Evolutionary conservation across 2,888 invertebrate species (phyloP).

Genomic region (Pyrochroa serraticornis): DNA sequence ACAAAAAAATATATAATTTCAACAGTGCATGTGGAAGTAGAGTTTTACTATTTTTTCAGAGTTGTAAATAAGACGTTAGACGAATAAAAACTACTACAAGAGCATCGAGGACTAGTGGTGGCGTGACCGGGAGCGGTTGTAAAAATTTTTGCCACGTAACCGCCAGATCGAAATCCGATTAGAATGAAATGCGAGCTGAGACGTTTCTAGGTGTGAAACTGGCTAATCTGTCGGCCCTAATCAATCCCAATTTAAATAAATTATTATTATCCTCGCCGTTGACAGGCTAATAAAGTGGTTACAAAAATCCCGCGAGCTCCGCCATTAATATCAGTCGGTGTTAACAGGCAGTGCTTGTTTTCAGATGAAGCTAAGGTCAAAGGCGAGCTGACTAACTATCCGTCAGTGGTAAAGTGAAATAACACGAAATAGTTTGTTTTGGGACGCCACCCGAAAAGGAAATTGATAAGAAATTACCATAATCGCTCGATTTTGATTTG

Average conservation of each 20-base stretch:
- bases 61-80: too few relatives aligned
- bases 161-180: too few relatives aligned
- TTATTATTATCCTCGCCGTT: slow-evolving; percentile 33
- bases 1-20: too few relatives aligned
- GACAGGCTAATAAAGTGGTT: slow-evolving; percentile 35
- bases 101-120: too few relatives aligned
- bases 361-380: slow-evolving; percentile 23
- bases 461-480: slow-evolving; percentile 4
- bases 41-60: too few relatives aligned
- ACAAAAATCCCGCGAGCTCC: slow-evolving; percentile 33
- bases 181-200: too few relatives aligned
- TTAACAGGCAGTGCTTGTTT: slow-evolving; percentile 17
- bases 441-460: not conserved
- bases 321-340: slow-evolving; percentile 31
- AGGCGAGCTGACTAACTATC: slow-evolving; percentile 13
- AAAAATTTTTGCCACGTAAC: too few relatives aligned
- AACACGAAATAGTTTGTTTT: not conserved
- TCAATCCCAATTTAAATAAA: slow-evolving; percentile 17
- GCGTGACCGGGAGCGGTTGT: too few relatives aligned
- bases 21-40: too few relatives aligned
- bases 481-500: not conserved
- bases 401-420: slow-evolving; percentile 16
- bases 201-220: too few relatives aligned
- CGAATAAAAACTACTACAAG: too few relatives aligned
- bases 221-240: too few relatives aligned